Evolutionary conservation across 1,140 invertebrate genomes (phyloP).

Genomic region (Uloborus diversus): DNA sequence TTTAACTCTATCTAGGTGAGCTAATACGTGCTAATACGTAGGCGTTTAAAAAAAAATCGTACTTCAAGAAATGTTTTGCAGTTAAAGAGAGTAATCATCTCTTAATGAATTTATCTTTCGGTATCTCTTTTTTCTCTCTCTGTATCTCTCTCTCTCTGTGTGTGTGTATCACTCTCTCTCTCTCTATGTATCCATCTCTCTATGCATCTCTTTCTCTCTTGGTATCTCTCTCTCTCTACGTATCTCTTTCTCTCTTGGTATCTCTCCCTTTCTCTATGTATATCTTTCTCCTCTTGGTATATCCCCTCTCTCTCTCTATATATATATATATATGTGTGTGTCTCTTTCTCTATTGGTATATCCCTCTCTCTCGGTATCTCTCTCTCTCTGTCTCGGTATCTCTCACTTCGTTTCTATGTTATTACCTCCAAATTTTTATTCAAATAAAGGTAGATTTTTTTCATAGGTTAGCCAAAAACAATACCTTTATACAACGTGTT

Average conservation of each 20-base stretch:
- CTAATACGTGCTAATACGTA: no score
- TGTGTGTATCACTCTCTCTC: background rate
- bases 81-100: no score
- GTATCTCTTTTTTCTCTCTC: background rate
- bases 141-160: background rate
- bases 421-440: no score
- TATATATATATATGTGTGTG: no score
- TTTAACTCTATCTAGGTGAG: no score
- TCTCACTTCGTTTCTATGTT: background rate
- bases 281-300: background rate
- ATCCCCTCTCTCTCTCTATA: background rate
- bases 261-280: background rate
- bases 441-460: no score
- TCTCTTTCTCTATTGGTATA: no score
- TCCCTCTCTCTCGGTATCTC: background rate
- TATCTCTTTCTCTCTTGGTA: background rate
- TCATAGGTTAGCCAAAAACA: no score
- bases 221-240: background rate
- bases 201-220: background rate
- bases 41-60: no score
- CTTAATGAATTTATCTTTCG: background rate
- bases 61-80: no score
- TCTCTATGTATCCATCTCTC: background rate
- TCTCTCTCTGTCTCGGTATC: background rate
- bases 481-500: no score